Conservation (phyloP, 2,888 invertebrate genomes). For the Dioctria linearis region DNA sequence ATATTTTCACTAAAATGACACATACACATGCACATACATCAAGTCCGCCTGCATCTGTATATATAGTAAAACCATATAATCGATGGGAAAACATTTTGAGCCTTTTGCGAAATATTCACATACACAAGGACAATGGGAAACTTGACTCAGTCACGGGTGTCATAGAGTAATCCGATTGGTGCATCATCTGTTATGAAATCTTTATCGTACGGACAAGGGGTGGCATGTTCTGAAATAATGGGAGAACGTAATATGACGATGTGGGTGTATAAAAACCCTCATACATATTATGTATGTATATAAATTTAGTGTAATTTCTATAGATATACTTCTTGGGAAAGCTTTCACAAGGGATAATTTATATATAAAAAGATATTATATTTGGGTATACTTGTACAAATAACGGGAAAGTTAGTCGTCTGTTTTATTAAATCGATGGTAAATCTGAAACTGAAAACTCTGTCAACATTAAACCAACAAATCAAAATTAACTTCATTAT, state of each 20-base stretch:
- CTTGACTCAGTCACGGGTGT: constrained; percentile 58
- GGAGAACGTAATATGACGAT: background rate
- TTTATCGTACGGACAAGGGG: constrained; percentile 50
- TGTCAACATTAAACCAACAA: no score
- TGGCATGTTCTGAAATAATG: constrained; percentile 29
- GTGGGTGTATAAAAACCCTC: background rate
- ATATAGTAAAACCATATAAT: constrained; percentile 2
- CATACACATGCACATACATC: constrained; percentile 9
- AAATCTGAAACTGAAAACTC: no score
- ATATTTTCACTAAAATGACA: background rate
- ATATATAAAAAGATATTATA: no score
- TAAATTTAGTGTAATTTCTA: no score
- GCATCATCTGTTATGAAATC: constrained; percentile 60
- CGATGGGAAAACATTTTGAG: constrained; percentile 7
- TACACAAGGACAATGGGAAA: constrained; percentile 28
- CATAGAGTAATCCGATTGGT: constrained; percentile 61
- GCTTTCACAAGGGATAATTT: no score
- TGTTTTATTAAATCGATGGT: no score
- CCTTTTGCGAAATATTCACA: constrained; percentile 4
- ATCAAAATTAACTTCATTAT: no score
- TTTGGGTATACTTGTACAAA: no score
- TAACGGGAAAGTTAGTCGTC: no score
- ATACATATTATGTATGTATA: no score
- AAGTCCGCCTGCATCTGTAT: no score
- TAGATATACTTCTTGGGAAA: no score